A percentile compares a stretch with the other conserved stretches of the same genome.
Conservation (phyloP, 2,888 invertebrate genomes). For the Cremastobaeus sp. region DNA sequence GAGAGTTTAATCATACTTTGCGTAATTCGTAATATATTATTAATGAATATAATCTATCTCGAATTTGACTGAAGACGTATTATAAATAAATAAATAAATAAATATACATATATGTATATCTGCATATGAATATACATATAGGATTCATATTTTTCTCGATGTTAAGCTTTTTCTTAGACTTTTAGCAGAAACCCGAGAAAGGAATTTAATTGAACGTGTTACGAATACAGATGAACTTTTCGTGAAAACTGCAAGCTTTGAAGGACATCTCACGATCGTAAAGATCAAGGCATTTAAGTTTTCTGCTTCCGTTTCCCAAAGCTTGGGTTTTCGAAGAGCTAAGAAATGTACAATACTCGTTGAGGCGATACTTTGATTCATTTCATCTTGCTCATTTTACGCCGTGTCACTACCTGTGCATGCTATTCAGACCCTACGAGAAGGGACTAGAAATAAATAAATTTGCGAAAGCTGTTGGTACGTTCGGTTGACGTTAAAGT, state of each 20-base stretch:
- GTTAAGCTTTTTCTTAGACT: conserved; percentile 75
- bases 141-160: conserved; percentile 76
- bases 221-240: conserved; percentile 17
- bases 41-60: conserved; percentile 67
- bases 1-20: conserved; percentile 60
- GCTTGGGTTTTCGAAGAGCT: conserved; percentile 22
- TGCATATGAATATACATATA: conserved; percentile 66
- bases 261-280: conserved; percentile 1
- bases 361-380: conserved; percentile 39
- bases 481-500: conserved; percentile 11
- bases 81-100: no score
- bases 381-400: conserved; percentile 57
- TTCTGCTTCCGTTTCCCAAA: not conserved
- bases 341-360: conserved; percentile 33
- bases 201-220: conserved; percentile 59
- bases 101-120: conserved; percentile 38
- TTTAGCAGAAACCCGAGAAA: conserved; percentile 65
- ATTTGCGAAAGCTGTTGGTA: conserved; percentile 9
- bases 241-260: conserved; percentile 23
- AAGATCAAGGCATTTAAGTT: no score
- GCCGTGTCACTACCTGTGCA: conserved; percentile 54
- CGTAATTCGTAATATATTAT: conserved; percentile 66
- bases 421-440: conserved; percentile 40
- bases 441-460: conserved; percentile 13
- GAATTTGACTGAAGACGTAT: conserved; percentile 74